phyloP scores from a whole-genome alignment of 2,888 invertebrate species.

The Stenurella melanura region DNA sequence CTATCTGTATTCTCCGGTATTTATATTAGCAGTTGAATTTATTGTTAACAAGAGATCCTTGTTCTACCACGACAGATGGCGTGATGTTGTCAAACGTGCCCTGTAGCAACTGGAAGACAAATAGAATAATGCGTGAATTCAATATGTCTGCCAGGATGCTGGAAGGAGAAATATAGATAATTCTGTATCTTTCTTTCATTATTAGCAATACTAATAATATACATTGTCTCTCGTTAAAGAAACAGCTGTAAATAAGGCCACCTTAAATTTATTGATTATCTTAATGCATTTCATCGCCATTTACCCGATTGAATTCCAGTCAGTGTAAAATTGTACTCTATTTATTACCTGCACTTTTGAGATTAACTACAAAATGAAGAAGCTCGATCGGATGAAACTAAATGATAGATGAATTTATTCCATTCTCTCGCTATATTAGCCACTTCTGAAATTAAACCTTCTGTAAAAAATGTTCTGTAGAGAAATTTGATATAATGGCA shows the following conservation, averaged over 20 bases:
- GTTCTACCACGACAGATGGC: no score
- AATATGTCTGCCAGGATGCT: no score
- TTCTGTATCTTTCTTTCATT: not conserved
- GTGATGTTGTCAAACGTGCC: no score
- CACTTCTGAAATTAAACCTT: slow-evolving; percentile 14
- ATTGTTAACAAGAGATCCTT: no score
- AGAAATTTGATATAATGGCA: not conserved
- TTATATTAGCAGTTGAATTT: no score
- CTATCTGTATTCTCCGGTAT: no score
- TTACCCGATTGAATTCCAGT: slow-evolving; percentile 36
- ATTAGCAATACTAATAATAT: not conserved
- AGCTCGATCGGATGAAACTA: not conserved
- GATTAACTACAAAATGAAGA: slow-evolving; percentile 41
- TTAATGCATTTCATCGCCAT: slow-evolving; percentile 23
- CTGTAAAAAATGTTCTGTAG: not conserved
- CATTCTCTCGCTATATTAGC: not conserved
- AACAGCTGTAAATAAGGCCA: not conserved
- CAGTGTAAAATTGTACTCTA: slow-evolving; percentile 37
- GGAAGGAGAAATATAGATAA: no score
- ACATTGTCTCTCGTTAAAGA: not conserved
- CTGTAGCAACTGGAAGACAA: no score
- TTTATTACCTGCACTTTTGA: slow-evolving; percentile 44
- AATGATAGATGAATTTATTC: not conserved
- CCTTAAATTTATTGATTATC: slow-evolving; percentile 8
- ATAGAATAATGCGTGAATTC: no score